Evolutionary conservation across 2,888 invertebrate species (phyloP).

Genomic region (Druceiella hillmani): DNA sequence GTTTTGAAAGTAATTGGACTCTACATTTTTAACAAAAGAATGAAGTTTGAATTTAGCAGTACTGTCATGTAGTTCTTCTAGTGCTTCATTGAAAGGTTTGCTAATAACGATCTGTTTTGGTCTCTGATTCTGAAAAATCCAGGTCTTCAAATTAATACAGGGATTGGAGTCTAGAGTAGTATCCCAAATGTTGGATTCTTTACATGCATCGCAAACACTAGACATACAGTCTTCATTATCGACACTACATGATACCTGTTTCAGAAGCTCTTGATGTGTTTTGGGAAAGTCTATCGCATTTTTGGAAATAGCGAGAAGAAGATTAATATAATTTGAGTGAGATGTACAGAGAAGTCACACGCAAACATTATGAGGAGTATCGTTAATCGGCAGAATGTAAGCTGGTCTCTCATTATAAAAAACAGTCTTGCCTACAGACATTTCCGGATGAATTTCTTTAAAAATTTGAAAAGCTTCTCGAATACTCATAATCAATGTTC

Average conservation of each 20-base stretch:
- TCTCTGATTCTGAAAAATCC: conserved; percentile 11
- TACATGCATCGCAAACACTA: conserved; percentile 17
- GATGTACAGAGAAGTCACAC: conserved; percentile 23
- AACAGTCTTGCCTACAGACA: conserved; percentile 14
- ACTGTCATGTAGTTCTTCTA: too few relatives aligned
- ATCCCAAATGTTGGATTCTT: conserved; percentile 22
- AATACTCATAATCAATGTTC: conserved; percentile 21
- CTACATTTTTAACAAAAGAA: too few relatives aligned
- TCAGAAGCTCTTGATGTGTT: conserved; percentile 17
- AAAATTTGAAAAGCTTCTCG: conserved; percentile 20
- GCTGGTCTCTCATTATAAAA: conserved; percentile 18
- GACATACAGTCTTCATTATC: conserved; percentile 20
- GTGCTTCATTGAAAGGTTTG: too few relatives aligned
- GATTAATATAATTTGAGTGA: conserved; percentile 23
- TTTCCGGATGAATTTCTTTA: conserved; percentile 14
- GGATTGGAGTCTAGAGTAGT: conserved; percentile 19
- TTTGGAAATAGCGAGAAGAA: conserved; percentile 20
- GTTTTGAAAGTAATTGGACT: too few relatives aligned
- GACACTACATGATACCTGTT: conserved; percentile 18
- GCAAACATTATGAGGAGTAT: conserved; percentile 23
- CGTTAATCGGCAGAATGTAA: conserved; percentile 20
- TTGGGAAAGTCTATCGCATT: conserved; percentile 16
- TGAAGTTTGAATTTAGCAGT: too few relatives aligned
- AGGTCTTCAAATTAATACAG: conserved; percentile 15
- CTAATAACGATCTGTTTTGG: conserved; percentile 6